Evolutionary conservation across 1,140 invertebrate species (phyloP), one percentile per base, ranked within the genome.

Genomic region (Zaprionus africanus): DNA sequence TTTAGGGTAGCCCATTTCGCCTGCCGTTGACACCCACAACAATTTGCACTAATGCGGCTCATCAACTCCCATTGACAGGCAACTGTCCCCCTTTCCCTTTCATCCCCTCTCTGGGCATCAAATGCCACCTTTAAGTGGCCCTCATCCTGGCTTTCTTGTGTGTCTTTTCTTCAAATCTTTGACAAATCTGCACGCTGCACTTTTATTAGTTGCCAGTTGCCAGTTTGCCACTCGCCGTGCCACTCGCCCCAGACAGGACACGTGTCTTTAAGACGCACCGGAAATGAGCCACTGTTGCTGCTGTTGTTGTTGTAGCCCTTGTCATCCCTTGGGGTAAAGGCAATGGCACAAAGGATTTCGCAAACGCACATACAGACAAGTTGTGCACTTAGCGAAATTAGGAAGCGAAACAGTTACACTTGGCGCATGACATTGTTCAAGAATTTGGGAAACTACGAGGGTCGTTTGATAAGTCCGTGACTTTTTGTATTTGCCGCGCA

Each of bases 151-250:
- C 59, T 31, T 41, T 53, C 60, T 49, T 65, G 53, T 41, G 53
- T 67, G 38, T 43, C 59, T 79, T 82, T 66, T 62, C 71, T 67
- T 43, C 60, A 73, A 79, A 74, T 82, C 77, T 66, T 43, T 85
- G 85, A 90, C 85, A 90, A 90, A 90, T 90, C 85, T 84, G 65
- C 59, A 60, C 31, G n/a, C 41, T 77, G 76, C 85, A 76, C 51
- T 90, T 90, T 90, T 90, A 90, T 90, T 90, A 85, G 85, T 88
- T 83, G 84, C 56, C 80, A 69, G 76, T 71, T 78, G 59, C 24
- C 51, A 65, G 46, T 69, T 71, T 78, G 59, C 28, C 51, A 65
- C 51, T 69, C 72, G 75, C 15, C 78, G 28, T 28, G 7, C 24
- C 51, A 65, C 51, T 69, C 72, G 70, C 15, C 78, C 51, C 68